These are phyloP conservation scores for Abrostola triplasia DNA, from an alignment of 2,888 invertebrate species.

Conservation along the genomic window DNA sequence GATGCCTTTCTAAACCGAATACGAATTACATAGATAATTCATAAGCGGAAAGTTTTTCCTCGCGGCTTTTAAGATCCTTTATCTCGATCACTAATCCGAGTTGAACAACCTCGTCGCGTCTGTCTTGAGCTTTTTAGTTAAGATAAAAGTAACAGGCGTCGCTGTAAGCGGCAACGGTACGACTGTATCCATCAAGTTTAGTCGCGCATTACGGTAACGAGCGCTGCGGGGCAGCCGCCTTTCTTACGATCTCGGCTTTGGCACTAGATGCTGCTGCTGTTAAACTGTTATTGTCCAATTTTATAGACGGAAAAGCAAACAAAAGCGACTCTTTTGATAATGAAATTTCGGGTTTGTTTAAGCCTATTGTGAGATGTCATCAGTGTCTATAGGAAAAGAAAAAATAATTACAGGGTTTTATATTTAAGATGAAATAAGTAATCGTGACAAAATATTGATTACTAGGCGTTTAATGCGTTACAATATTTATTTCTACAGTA, in stretches of 20 bases:
- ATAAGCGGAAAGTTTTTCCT: slow-evolving; percentile 33
- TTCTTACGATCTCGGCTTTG: slow-evolving; percentile 45
- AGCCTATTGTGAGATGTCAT: neutral
- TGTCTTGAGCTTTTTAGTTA: slow-evolving; percentile 60
- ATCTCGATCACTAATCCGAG: slow-evolving; percentile 47
- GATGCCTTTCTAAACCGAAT: neutral
- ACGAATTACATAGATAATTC: slow-evolving; percentile 33
- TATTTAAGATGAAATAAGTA: no score
- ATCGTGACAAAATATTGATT: no score
- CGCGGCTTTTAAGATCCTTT: slow-evolving; percentile 34
- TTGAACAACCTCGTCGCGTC: slow-evolving; percentile 50
- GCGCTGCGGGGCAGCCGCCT: slow-evolving; percentile 53
- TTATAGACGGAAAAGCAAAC: slow-evolving; percentile 28
- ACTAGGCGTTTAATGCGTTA: no score
- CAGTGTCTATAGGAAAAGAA: neutral
- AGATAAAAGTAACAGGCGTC: slow-evolving; percentile 63
- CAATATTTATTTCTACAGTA: no score
- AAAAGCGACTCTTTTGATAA: neutral
- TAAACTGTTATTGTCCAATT: slow-evolving; percentile 49
- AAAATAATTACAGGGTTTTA: no score
- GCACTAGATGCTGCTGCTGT: slow-evolving; percentile 48
- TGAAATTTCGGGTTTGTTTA: slow-evolving; percentile 6
- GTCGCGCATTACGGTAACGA: slow-evolving; percentile 73
- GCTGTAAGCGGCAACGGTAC: slow-evolving; percentile 58
- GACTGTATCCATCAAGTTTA: slow-evolving; percentile 73